These are phyloP conservation scores for Grantiella picta DNA, from an alignment of 2,113 vertebrate species.

Conservation along the genomic window DNA sequence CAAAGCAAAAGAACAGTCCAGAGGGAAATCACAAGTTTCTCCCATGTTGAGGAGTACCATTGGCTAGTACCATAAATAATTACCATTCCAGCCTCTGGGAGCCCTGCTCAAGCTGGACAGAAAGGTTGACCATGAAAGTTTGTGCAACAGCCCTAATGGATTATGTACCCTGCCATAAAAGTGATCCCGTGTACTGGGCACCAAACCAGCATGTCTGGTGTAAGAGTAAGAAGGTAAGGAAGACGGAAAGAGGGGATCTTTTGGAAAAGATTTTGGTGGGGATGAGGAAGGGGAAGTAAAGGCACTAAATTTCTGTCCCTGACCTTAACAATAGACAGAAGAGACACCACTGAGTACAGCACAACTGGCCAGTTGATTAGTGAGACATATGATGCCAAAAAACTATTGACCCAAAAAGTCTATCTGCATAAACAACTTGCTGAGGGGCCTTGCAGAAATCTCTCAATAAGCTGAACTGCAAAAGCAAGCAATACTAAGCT, in stretches of 20 bases:
- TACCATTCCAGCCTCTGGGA: background rate
- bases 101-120: background rate
- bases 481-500: background rate
- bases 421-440: background rate
- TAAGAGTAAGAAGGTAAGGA: background rate
- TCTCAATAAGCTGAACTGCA: background rate
- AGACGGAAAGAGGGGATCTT: background rate
- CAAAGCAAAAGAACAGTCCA: background rate
- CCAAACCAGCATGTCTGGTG: background rate
- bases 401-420: background rate
- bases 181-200: background rate
- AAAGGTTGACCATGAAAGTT: background rate
- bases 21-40: background rate
- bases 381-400: background rate
- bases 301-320: background rate
- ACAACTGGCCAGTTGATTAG: background rate
- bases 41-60: background rate
- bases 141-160: background rate
- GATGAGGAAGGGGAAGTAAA: background rate
- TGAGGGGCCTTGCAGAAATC: background rate
- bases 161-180: background rate
- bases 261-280: rapidly evolving
- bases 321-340: background rate
- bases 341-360: background rate
- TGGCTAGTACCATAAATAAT: background rate